Conservation (phyloP, 1,140 invertebrate genomes). For the Bombus pyrosoma region DNA sequence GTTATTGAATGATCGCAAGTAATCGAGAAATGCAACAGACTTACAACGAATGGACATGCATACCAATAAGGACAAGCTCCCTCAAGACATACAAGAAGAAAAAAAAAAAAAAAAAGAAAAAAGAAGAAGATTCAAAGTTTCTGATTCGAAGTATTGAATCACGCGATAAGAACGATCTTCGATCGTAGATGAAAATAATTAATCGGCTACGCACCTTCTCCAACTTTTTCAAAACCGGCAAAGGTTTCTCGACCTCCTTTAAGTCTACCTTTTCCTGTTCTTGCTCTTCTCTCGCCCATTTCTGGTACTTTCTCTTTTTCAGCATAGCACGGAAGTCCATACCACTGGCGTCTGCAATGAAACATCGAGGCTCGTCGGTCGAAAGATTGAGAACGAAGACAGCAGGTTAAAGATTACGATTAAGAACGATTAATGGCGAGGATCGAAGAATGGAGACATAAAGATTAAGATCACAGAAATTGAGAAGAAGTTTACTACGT, state of each 20-base stretch:
- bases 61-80: neutral
- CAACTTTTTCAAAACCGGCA: constrained; percentile 93
- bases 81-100: neutral
- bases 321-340: constrained; percentile 99
- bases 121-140: neutral
- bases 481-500: neutral
- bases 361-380: neutral
- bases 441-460: neutral
- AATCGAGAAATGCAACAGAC: constrained; percentile 24
- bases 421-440: too few species aligned
- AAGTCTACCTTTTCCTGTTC: constrained; percentile 96
- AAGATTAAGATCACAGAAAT: neutral
- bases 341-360: constrained; percentile 91
- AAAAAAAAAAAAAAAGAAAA: neutral
- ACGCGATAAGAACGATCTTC: neutral
- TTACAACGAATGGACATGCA: constrained; percentile 35
- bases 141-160: neutral
- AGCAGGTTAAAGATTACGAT: neutral
- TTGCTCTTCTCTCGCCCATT: constrained; percentile 94
- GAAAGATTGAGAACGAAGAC: neutral
- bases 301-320: constrained; percentile 97
- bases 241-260: constrained; percentile 94
- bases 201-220: constrained; percentile 89
- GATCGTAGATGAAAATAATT: neutral
- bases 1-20: constrained; percentile 25